phyloP scores from a whole-genome alignment of 2,888 invertebrate species.

The Stomorhina lunata region DNA sequence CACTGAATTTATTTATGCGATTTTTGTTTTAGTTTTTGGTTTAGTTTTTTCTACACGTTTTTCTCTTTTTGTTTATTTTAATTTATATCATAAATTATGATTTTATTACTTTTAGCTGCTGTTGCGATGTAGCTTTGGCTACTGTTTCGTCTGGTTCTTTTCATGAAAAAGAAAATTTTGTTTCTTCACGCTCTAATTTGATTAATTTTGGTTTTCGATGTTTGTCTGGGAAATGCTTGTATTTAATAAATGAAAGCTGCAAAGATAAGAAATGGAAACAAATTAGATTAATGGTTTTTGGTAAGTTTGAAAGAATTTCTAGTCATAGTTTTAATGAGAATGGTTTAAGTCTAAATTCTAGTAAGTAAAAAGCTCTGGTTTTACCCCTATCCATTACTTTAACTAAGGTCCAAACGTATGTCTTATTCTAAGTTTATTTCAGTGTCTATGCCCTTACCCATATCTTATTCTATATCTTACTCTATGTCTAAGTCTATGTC shows the following conservation, averaged over 20 bases:
- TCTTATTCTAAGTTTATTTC: too few relatives aligned
- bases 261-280: slow-evolving; percentile 23
- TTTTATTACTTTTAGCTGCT: slow-evolving; percentile 64
- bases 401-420: too few relatives aligned
- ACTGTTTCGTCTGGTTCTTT: slow-evolving; percentile 61
- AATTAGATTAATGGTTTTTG: neutral
- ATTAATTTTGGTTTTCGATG: slow-evolving; percentile 54
- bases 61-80: slow-evolving; percentile 63
- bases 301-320: too few relatives aligned
- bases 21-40: slow-evolving; percentile 65
- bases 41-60: slow-evolving; percentile 58
- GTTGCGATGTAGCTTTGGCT: slow-evolving; percentile 62
- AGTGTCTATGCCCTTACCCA: too few relatives aligned
- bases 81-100: slow-evolving; percentile 77
- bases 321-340: too few relatives aligned
- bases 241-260: slow-evolving; percentile 44
- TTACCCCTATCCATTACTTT: too few relatives aligned
- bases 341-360: too few relatives aligned
- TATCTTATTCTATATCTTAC: too few relatives aligned
- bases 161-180: slow-evolving; percentile 63
- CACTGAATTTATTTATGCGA: slow-evolving; percentile 24
- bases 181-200: slow-evolving; percentile 76
- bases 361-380: too few relatives aligned
- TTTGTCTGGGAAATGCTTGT: neutral
- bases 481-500: too few relatives aligned